phyloP scores from a whole-genome alignment of 2,113 vertebrate genomes.

The Pholis gunnellus region DNA sequence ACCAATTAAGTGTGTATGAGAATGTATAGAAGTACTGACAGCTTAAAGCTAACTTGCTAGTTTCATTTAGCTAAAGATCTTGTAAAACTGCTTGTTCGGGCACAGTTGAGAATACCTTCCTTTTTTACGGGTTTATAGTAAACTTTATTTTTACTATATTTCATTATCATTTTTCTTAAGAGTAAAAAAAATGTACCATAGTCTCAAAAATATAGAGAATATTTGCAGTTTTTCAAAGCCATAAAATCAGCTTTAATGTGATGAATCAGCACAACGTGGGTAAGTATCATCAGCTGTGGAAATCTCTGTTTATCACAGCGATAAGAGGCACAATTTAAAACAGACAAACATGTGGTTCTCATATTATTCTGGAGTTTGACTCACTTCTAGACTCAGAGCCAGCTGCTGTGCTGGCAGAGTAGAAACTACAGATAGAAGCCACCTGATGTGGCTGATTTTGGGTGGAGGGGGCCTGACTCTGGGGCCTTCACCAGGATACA shows the following conservation, averaged over 20 bases:
- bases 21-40: no score
- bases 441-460: background rate
- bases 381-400: background rate
- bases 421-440: background rate
- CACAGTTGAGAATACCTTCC: background rate
- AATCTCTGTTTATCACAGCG: background rate
- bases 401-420: slow-evolving; percentile 42
- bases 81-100: background rate
- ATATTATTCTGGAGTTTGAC: slow-evolving; percentile 8
- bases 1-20: no score
- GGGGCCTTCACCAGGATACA: slow-evolving; percentile 52
- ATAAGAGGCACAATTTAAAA: slow-evolving; percentile 28
- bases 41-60: no score
- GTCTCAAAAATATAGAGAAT: no score
- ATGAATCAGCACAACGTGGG: background rate
- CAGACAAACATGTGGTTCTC: slow-evolving; percentile 36
- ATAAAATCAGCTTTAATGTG: background rate
- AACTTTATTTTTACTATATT: background rate
- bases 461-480: background rate
- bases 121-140: background rate
- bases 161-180: no score
- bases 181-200: no score
- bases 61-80: background rate
- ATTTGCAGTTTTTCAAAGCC: background rate
- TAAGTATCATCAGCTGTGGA: background rate